These are phyloP conservation scores for Dysidea cf. avara DNA, from an alignment of 37 sponge, comb jelly and placozoan species.

Conservation along the genomic window DNA sequence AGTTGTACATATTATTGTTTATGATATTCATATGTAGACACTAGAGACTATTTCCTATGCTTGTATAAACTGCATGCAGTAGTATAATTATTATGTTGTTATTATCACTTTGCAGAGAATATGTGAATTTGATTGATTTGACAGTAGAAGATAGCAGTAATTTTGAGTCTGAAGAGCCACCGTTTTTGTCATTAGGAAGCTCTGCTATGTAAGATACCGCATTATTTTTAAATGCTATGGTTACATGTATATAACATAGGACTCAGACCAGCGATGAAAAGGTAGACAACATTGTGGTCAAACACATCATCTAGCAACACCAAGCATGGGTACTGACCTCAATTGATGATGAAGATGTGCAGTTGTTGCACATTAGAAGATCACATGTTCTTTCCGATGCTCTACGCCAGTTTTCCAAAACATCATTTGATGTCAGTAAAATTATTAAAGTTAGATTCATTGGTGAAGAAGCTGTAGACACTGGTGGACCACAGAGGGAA, in stretches of 20 bases:
- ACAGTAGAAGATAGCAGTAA: not conserved
- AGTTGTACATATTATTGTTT: too few relatives aligned
- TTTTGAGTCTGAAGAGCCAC: not conserved
- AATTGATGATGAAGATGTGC: constrained; percentile 21
- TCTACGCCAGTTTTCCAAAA: constrained; percentile 9
- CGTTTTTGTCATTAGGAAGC: too few relatives aligned
- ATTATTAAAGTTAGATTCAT: constrained; percentile 25
- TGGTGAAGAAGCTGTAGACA: constrained; percentile 37
- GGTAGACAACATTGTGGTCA: not conserved
- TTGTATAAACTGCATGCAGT: too few relatives aligned
- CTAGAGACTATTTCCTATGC: too few relatives aligned
- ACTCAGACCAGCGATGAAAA: too few relatives aligned
- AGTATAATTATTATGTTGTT: too few relatives aligned
- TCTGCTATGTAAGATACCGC: too few relatives aligned
- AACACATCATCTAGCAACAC: constrained; percentile 24
- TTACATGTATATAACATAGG: not conserved
- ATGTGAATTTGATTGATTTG: constrained; percentile 20
- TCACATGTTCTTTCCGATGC: constrained; percentile 29
- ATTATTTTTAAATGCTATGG: not conserved
- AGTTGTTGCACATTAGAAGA: too few relatives aligned
- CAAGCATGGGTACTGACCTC: constrained; percentile 11
- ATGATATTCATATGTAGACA: too few relatives aligned
- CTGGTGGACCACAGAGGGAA: constrained; percentile 45
- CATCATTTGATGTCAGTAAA: constrained; percentile 21
- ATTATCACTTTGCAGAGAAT: not conserved